Evolutionary conservation across 2,797 vertebrate species (phyloP), one percentile per base, ranked within the genome.

Genomic region (Taeniopygia guttata): DNA sequence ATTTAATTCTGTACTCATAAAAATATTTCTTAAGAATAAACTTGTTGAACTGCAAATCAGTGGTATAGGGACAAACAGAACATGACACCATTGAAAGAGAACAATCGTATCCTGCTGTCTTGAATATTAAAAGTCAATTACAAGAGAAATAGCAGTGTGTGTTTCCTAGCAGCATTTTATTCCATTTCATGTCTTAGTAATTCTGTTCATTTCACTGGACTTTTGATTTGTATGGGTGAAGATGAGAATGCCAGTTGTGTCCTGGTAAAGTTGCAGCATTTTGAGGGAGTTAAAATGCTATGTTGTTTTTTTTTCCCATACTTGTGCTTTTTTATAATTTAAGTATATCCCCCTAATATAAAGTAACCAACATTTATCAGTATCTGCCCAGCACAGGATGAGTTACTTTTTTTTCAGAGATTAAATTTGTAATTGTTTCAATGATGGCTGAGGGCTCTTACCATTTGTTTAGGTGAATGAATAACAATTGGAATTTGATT

Each of bases 101-200:
- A 63, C 59, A 80, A 59, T 89, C 34, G 8, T 74, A 58, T 91
- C 60, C 67, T 91, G 11, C 60, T 25, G 34, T 80, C 64, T 75
- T 72, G 69, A 80, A 72, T 91, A 83, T 84, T 91, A 70, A 93
- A 89, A 84, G 40, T 5, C 67, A 89, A 26, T 80, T 75, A 59
- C 34, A 80, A 81, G 82, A 68, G 69, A 87, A 89, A 82, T 89
- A 76, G 20, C 52, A 0, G 1, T 27, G 6, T 51, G 18, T 83
- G 56, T 87, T 91, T 87, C 60, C 68, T 83, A 70, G 42, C 60
- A 93, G 62, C 54, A 58, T 87, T 93, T 92, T 77, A 54, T 80
- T 88, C 73, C 62, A 55, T 83, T 94, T 86, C 75, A 64, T 95
- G 40, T 96, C 63, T 89, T 62, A 78, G 55, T 85, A 76, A 82